These are phyloP conservation scores for Sicus ferrugineus DNA, from an alignment of 2,888 invertebrate species.

Conservation along the genomic window DNA sequence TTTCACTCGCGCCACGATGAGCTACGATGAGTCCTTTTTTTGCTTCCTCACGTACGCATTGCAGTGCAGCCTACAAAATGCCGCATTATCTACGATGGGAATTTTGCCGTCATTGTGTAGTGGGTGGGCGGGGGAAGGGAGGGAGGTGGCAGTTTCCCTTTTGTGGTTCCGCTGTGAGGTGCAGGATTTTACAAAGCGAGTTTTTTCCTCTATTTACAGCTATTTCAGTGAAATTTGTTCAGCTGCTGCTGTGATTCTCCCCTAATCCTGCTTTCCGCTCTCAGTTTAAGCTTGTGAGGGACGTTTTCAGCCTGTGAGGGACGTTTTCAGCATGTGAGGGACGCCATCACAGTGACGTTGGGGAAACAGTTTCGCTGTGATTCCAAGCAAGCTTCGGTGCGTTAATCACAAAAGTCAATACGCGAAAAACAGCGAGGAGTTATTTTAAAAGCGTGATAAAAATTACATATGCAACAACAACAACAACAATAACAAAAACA, in stretches of 20 bases:
- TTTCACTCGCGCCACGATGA: neutral
- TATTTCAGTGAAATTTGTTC: constrained; percentile 24
- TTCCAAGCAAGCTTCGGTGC: neutral
- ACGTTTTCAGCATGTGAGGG: no score
- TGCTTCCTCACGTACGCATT: constrained; percentile 1
- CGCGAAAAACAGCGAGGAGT: no score
- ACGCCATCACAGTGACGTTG: no score
- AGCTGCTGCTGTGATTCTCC: constrained; percentile 17
- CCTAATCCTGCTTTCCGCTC: neutral
- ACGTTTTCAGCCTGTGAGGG: no score
- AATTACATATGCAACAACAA: neutral
- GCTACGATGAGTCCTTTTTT: neutral
- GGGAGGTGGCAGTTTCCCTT: neutral
- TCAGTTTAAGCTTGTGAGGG: no score
- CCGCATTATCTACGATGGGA: constrained; percentile 20
- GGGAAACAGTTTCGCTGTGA: neutral
- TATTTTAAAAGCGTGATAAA: no score
- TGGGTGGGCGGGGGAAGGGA: neutral
- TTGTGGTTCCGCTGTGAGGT: neutral
- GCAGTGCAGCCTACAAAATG: constrained; percentile 21
- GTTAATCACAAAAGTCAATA: neutral
- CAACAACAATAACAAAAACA: neutral
- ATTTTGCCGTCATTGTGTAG: no score
- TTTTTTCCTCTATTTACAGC: neutral
- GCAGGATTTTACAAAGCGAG: no score